A percentile compares a stretch with the other conserved stretches of the same genome.
Evolutionary conservation across 1,140 invertebrate genomes (phyloP).

Genomic region (Charaxes varanes): DNA sequence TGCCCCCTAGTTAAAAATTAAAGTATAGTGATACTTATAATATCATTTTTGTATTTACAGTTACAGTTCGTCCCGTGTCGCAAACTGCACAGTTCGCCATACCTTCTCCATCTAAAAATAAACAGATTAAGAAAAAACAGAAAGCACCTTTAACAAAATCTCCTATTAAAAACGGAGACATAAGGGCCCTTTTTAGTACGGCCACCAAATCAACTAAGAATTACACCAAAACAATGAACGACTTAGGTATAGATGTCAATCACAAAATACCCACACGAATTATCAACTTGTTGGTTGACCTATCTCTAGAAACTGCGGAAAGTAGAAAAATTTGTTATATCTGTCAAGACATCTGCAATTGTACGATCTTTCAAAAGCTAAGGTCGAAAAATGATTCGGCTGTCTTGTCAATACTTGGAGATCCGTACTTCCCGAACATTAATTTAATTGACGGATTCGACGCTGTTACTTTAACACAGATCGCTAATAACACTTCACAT

Average conservation of each 20-base stretch:
- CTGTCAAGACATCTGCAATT: slow-evolving; percentile 42
- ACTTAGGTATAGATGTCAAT: slow-evolving; percentile 42
- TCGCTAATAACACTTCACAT: slow-evolving; percentile 15
- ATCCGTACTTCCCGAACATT: slow-evolving; percentile 37
- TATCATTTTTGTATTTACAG: too few relatives aligned
- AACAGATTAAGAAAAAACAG: slow-evolving; percentile 43
- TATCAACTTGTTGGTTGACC: slow-evolving; percentile 56
- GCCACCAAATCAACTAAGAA: slow-evolving; percentile 57
- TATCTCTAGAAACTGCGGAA: slow-evolving; percentile 44
- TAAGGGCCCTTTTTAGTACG: slow-evolving; percentile 64
- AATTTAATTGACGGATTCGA: slow-evolving; percentile 43
- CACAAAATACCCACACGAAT: slow-evolving; percentile 38
- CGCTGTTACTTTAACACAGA: slow-evolving; percentile 29
- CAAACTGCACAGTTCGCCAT: too few relatives aligned
- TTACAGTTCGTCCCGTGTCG: too few relatives aligned
- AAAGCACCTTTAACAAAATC: slow-evolving; percentile 33
- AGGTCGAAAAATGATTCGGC: slow-evolving; percentile 15
- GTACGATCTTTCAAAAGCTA: slow-evolving; percentile 29
- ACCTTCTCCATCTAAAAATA: slow-evolving; percentile 36
- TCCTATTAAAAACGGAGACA: slow-evolving; percentile 56
- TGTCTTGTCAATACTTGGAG: slow-evolving; percentile 15
- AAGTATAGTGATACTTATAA: too few relatives aligned
- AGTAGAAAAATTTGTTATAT: slow-evolving; percentile 36
- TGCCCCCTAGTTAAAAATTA: too few relatives aligned
- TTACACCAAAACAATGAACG: slow-evolving; percentile 55